phyloP scores from a whole-genome alignment of 2,888 invertebrate genomes.

The Eulithis testata region DNA sequence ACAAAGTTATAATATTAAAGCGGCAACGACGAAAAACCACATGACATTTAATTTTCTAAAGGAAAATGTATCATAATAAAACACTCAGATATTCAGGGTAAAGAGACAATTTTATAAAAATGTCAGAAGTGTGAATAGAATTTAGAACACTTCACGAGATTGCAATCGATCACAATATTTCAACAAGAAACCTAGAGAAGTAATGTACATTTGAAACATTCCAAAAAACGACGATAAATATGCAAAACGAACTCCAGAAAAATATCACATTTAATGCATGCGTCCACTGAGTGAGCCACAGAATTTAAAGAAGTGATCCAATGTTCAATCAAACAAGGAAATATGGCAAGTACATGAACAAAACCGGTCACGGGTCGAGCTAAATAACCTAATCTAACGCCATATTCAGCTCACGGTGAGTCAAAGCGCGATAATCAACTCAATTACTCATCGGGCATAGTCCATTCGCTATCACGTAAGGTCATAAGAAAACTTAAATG shows the following conservation, averaged over 20 bases:
- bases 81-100: background rate
- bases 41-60: background rate
- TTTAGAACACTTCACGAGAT: conserved; percentile 34
- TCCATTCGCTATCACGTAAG: conserved; percentile 12
- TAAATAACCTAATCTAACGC: conserved; percentile 3
- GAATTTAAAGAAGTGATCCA: background rate
- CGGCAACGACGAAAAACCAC: conserved; percentile 10
- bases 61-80: background rate
- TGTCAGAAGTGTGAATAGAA: conserved; percentile 25
- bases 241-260: background rate
- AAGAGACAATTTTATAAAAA: conserved; percentile 15
- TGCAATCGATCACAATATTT: conserved; percentile 32
- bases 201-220: conserved; percentile 1
- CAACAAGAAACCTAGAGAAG: conserved; percentile 7
- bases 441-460: conserved; percentile 26
- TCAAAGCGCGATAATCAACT: conserved; percentile 18
- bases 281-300: background rate
- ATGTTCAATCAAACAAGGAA: background rate
- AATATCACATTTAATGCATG: background rate
- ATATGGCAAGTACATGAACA: conserved; percentile 1
- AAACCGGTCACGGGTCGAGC: conserved; percentile 8
- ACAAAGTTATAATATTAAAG: conserved; percentile 19
- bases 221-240: background rate
- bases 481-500: conserved; percentile 4
- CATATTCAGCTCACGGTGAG: conserved; percentile 22